These are phyloP conservation scores for Muscina levida DNA, from an alignment of 2,888 invertebrate genomes.

Conservation along the genomic window DNA sequence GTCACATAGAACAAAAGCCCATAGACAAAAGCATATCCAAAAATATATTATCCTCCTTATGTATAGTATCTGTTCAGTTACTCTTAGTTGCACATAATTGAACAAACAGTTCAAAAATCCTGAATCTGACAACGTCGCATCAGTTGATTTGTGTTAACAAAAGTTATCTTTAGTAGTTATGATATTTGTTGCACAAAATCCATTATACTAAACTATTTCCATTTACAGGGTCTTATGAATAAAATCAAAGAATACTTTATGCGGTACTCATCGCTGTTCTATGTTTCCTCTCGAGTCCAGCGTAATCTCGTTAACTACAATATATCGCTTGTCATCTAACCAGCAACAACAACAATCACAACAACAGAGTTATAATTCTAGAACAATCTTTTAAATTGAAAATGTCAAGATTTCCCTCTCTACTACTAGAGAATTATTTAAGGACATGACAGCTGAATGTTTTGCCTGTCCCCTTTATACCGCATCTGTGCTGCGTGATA, in stretches of 20 bases:
- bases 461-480: neutral
- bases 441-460: constrained; percentile 6
- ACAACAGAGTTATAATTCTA: neutral
- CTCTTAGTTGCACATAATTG: too few species aligned
- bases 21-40: too few species aligned
- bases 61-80: too few species aligned
- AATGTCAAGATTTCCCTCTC: constrained; percentile 25
- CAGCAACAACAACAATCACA: neutral
- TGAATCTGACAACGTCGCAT: too few species aligned
- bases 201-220: neutral
- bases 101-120: too few species aligned
- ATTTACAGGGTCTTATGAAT: too few species aligned
- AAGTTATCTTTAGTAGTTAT: too few species aligned
- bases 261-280: neutral
- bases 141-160: too few species aligned
- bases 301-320: neutral
- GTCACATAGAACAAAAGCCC: too few species aligned
- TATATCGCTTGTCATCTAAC: neutral
- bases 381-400: constrained; percentile 13
- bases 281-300: neutral
- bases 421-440: neutral
- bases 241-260: too few species aligned
- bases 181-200: neutral
- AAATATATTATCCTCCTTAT: too few species aligned
- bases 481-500: neutral